Percentiles rank a stretch among this genome's conserved stretches.
These are phyloP conservation scores for Mycalesis mineus DNA, from an alignment of 2,888 invertebrate species.

Conservation along the genomic window DNA sequence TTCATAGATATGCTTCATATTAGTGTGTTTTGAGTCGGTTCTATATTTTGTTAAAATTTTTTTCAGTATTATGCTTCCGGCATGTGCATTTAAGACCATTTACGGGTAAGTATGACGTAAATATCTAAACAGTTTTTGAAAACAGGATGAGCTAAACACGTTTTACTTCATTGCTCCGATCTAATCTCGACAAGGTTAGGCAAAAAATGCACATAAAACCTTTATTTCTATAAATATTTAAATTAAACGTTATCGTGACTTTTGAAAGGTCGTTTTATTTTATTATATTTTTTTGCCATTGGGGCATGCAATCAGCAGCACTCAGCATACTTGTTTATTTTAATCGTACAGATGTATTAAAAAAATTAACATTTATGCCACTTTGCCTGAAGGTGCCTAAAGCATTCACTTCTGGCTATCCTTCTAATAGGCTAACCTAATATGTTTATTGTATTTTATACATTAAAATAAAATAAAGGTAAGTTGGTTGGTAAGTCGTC, in stretches of 20 bases:
- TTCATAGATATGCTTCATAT: too few species aligned
- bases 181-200: conserved; percentile 37
- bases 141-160: conserved; percentile 25
- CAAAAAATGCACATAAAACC: conserved; percentile 35
- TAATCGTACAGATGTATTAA: too few species aligned
- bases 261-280: conserved; percentile 35
- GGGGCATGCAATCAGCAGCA: conserved; percentile 8
- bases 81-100: not conserved
- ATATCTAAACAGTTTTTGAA: not conserved
- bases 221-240: conserved; percentile 28
- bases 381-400: too few species aligned
- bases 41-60: too few species aligned
- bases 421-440: too few species aligned
- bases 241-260: conserved; percentile 32
- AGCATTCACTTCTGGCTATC: too few species aligned
- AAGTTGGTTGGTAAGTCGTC: too few species aligned
- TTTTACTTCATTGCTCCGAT: conserved; percentile 34
- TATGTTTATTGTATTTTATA: too few species aligned
- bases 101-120: conserved; percentile 3
- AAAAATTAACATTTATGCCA: too few species aligned
- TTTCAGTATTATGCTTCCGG: conserved; percentile 29
- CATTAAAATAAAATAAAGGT: too few species aligned
- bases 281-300: conserved; percentile 15
- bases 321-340: not conserved
- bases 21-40: too few species aligned